A percentile compares a stretch with the other conserved stretches of the same genome.
Evolutionary conservation across 2,113 vertebrate genomes (phyloP).

Genomic region (Odocoileus hemionus): DNA sequence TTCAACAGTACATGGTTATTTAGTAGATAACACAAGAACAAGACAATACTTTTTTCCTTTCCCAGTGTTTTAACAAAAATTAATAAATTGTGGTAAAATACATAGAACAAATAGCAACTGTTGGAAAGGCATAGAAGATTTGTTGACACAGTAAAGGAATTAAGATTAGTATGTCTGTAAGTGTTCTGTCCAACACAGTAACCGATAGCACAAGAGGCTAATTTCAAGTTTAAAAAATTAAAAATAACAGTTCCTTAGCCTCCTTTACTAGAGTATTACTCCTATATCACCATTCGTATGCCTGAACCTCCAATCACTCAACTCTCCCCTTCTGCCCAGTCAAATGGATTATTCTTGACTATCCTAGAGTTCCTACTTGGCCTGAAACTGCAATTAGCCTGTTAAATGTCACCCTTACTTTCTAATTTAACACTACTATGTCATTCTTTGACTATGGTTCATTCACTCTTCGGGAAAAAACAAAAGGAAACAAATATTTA

Average conservation of each 20-base stretch:
- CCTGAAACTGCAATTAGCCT: neutral
- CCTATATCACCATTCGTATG: neutral
- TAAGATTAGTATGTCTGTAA: neutral
- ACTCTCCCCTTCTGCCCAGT: neutral
- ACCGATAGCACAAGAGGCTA: neutral
- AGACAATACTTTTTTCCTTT: neutral
- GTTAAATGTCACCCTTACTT: neutral
- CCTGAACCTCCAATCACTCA: neutral
- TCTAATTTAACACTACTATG: constrained; percentile 11
- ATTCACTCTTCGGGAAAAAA: neutral
- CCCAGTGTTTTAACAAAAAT: constrained; percentile 5
- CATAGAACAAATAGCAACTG: neutral
- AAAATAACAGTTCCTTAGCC: neutral
- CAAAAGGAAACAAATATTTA: neutral
- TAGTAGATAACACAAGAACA: neutral
- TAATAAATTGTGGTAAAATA: constrained; percentile 19
- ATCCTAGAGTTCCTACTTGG: neutral
- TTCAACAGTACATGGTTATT: constrained; percentile 29
- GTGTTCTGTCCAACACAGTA: neutral
- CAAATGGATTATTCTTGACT: neutral
- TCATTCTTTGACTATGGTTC: neutral
- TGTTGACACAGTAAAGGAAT: constrained; percentile 5
- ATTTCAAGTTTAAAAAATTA: neutral
- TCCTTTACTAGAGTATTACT: neutral
- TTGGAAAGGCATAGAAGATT: neutral